Base-by-base conservation (phyloP, 2,888 invertebrate genomes). In the Drosophila paucipuncta region DNA sequence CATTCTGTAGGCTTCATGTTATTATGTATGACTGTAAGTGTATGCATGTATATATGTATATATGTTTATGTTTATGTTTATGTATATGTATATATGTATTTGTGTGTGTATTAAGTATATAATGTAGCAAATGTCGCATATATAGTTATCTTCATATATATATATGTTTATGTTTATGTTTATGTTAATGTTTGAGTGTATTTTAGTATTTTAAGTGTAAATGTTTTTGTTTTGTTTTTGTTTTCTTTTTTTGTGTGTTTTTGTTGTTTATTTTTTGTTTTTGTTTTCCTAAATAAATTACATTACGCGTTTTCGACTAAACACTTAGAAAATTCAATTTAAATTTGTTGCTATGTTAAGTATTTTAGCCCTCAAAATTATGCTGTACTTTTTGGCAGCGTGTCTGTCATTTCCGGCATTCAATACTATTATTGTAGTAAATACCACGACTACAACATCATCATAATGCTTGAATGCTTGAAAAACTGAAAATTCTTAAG, bases 251-350 rank as follows among this genome's bases (percentile, higher is more conserved):
- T 47, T 25, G 47, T 47, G 47, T 47, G 16, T 47, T 47, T 47
- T 68, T 70, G 71, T 49, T 67, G 54, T 73, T 63, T 65, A 50
- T 57, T 70, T 57, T 39, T 52, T 62, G 73, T 55, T 70, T 67
- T 63, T 37, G 78, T 59, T 73, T 71, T 39, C 67, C 61, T 76
- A 78, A 76, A 76, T 78, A 53, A 76, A 72, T 78, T 78, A 78
- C 72, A 62, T 67, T 77, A 73, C 76, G 76, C 78, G 64, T 75
- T 73, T 78, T 82, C 67, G 78, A 85, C 91, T 86, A 90, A 89
- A 89, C 89, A 87, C 76, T 83, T 86, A 83, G 90, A 87, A 86
- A 79, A 71, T 82, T 83, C 72, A 83, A 75, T 80, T 84, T 82
- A 80, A 88, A 88, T 83, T 83, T 90, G 70, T 83, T 85, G 59